These are phyloP conservation scores for Diaphora mendica DNA, from an alignment of 2,888 invertebrate genomes.

Conservation along the genomic window DNA sequence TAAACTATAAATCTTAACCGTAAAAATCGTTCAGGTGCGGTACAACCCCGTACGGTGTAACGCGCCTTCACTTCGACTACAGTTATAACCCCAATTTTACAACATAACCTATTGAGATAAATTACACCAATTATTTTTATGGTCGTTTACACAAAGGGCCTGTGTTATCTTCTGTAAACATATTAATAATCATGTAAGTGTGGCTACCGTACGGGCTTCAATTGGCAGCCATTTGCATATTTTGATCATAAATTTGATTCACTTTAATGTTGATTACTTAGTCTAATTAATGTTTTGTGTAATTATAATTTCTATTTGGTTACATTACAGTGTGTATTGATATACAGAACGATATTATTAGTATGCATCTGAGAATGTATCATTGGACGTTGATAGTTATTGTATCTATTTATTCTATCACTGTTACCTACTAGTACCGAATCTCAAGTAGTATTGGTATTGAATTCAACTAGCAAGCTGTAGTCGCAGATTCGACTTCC, in stretches of 20 bases:
- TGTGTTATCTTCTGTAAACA: conserved; percentile 72
- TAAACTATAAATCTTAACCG: conserved; percentile 36
- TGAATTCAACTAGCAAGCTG: not conserved
- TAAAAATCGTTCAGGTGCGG: conserved; percentile 51
- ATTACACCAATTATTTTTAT: conserved; percentile 79
- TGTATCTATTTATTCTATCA: not conserved
- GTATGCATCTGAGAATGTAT: not conserved
- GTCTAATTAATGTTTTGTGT: conserved; percentile 53
- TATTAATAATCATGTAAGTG: conserved; percentile 65
- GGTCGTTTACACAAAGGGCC: conserved; percentile 63
- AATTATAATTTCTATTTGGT: conserved; percentile 47
- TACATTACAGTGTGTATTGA: conserved; percentile 28
- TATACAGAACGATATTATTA: conserved; percentile 18
- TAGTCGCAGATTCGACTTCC: not conserved
- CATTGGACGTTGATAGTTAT: no score
- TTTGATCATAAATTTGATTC: conserved; percentile 54
- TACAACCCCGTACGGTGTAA: conserved; percentile 53
- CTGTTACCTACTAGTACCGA: not conserved
- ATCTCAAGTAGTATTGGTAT: not conserved
- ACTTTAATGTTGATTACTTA: conserved; percentile 51
- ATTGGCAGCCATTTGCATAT: conserved; percentile 61
- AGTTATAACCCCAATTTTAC: conserved; percentile 63
- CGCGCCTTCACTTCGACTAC: conserved; percentile 45
- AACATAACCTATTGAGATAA: conserved; percentile 71
- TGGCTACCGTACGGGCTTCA: conserved; percentile 59